These are phyloP conservation scores for Ambastaia sidthimunki DNA, from an alignment of 2,797 vertebrate species.

Conservation along the genomic window DNA sequence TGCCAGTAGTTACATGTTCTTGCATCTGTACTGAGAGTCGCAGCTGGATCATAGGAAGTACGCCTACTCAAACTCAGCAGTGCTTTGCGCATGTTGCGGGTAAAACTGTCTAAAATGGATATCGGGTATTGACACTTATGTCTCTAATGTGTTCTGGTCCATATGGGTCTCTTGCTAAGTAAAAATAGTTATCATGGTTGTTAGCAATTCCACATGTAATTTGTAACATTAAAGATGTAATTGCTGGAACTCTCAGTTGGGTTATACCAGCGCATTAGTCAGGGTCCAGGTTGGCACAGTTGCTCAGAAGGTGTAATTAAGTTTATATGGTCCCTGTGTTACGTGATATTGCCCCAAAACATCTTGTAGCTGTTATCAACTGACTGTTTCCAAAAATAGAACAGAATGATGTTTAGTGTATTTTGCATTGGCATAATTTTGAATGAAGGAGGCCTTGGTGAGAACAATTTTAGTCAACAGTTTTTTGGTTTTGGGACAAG, in stretches of 20 bases:
- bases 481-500: not conserved
- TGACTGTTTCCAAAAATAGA: not conserved
- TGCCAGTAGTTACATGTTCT: slow-evolving; percentile 34
- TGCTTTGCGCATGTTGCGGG: slow-evolving; percentile 58
- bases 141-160: not conserved
- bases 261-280: not conserved
- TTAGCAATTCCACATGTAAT: not conserved
- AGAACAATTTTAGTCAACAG: not conserved
- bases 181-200: not conserved
- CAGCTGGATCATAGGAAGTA: slow-evolving; percentile 41
- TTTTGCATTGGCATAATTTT: not conserved
- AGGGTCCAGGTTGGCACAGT: slow-evolving; percentile 14
- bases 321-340: not conserved
- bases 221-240: not conserved
- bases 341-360: not conserved
- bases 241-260: not conserved
- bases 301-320: not conserved
- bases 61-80: slow-evolving; percentile 52
- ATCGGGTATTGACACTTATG: slow-evolving; percentile 2
- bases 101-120: slow-evolving; percentile 24
- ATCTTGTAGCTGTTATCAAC: not conserved
- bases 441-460: not conserved
- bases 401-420: not conserved
- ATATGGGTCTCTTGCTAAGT: not conserved
- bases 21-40: slow-evolving; percentile 56